Conservation (phyloP, 2,113 vertebrate genomes). For the Pelusios castaneus region DNA sequence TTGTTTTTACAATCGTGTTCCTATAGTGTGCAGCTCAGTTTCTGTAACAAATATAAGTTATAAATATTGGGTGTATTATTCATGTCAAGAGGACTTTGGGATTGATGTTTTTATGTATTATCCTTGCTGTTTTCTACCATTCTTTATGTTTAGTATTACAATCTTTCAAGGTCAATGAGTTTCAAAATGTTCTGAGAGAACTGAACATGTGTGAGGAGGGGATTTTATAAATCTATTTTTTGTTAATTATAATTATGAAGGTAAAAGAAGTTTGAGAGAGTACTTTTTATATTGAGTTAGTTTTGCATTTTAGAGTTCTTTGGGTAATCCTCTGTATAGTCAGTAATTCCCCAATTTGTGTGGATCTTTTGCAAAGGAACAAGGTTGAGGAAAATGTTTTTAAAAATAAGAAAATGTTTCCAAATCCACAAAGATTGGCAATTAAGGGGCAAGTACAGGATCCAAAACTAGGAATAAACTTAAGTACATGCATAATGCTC, state of each 20-base stretch:
- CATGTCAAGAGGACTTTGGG: background rate
- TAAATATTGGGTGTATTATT: background rate
- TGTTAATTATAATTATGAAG: background rate
- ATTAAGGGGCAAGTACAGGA: background rate
- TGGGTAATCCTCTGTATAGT: background rate
- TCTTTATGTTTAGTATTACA: background rate
- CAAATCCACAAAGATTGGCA: background rate
- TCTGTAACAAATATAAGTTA: background rate
- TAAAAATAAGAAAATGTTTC: background rate
- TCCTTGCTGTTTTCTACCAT: background rate
- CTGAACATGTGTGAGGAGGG: background rate
- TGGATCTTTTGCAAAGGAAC: background rate
- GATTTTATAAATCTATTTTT: background rate
- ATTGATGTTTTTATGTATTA: background rate
- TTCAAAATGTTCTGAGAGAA: background rate
- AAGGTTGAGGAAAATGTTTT: background rate
- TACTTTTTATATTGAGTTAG: background rate
- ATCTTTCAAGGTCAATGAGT: background rate
- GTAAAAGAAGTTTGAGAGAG: background rate
- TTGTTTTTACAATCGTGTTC: background rate
- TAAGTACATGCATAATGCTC: background rate
- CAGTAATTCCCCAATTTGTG: background rate
- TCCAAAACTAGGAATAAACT: background rate
- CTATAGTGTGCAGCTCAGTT: background rate
- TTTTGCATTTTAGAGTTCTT: background rate